Evolutionary conservation across 2,797 vertebrate species (phyloP).

Genomic region (Platyrinchus mystaceus): DNA sequence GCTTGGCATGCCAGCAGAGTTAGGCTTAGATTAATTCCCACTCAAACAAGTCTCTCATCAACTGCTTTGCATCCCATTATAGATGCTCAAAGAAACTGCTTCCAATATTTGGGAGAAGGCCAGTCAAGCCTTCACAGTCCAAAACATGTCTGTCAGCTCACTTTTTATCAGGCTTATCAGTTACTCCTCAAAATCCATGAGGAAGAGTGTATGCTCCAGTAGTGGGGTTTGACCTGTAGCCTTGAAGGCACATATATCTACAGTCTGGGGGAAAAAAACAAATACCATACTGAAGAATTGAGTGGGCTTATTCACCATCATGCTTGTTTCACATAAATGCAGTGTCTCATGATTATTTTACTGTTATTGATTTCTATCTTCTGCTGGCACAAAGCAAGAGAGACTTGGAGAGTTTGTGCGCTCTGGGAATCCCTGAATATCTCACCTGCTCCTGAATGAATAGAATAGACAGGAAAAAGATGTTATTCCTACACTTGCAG

Average conservation of each 20-base stretch:
- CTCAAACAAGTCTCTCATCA: background rate
- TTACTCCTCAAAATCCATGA: background rate
- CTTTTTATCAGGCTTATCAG: background rate
- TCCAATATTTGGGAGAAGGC: background rate
- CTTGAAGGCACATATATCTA: background rate
- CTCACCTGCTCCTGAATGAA: conserved; percentile 10
- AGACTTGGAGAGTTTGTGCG: background rate
- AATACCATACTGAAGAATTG: background rate
- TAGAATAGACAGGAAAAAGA: conserved; percentile 32
- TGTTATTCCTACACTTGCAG: background rate
- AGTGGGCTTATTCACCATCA: background rate
- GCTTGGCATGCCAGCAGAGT: accelerated
- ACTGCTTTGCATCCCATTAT: background rate
- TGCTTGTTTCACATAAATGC: background rate
- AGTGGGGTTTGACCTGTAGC: background rate
- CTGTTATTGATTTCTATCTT: conserved; percentile 4
- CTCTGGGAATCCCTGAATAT: conserved; percentile 2
- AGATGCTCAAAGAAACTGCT: background rate
- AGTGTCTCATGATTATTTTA: conserved; percentile 19
- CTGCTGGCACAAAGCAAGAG: background rate
- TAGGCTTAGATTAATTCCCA: background rate
- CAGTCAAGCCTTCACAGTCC: background rate
- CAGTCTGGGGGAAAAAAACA: background rate
- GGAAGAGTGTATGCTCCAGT: background rate
- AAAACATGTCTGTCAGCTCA: background rate